Conservation (phyloP, 2,888 invertebrate genomes). For the Helicoverpa assulta region DNA sequence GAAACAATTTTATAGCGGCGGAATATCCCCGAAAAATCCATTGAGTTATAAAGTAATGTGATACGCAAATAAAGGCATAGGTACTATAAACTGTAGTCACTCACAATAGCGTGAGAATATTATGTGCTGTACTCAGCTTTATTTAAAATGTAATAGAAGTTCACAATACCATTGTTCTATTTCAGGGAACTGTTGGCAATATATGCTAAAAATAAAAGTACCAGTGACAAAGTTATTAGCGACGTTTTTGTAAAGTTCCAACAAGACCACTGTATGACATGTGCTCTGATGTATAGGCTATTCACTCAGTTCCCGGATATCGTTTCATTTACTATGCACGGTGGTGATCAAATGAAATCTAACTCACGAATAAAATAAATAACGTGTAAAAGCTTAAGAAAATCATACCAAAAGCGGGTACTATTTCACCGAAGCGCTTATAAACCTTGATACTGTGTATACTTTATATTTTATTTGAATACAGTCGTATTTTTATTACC, state of each 20-base stretch:
- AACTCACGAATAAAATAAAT: no score
- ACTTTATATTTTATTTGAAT: no score
- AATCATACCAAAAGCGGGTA: no score
- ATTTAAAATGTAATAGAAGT: background rate
- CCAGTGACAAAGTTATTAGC: background rate
- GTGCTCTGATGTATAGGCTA: background rate
- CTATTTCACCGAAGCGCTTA: no score
- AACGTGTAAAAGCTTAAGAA: no score
- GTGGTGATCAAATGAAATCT: no score
- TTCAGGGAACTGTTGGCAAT: background rate
- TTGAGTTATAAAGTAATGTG: background rate
- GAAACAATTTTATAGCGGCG: background rate
- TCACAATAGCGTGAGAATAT: constrained; percentile 13
- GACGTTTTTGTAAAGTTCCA: background rate
- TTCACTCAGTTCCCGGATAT: no score
- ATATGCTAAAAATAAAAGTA: background rate
- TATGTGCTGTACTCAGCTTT: constrained; percentile 23
- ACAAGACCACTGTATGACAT: background rate
- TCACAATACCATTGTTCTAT: no score
- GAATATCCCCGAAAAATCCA: background rate
- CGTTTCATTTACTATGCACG: no score
- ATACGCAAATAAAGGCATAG: background rate
- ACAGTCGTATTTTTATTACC: no score
- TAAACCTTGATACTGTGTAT: no score
- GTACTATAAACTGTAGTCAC: background rate